A percentile compares a stretch with the other conserved stretches of the same genome.
Conservation (phyloP, 92 coral and sea anemone species). For the Virgularia gustaviana region DNA sequence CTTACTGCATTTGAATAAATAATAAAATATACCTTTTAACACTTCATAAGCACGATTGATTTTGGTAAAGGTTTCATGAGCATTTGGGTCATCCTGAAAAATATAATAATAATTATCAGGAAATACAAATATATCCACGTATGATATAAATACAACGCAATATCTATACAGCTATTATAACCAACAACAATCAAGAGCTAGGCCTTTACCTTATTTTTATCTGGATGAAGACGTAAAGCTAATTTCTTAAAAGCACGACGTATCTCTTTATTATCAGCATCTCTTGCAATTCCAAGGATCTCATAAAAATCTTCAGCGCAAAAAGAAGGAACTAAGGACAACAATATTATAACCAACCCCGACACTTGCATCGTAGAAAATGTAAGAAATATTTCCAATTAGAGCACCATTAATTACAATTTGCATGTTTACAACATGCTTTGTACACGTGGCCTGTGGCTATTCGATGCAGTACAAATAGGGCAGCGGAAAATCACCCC, state of each 20-base stretch:
- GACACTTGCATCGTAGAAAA: too few species aligned
- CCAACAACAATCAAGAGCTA: slow-evolving; percentile 4
- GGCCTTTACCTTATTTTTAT: slow-evolving; percentile 73
- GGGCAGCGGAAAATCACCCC: too few species aligned
- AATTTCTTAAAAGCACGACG: slow-evolving; percentile 90
- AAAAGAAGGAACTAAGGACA: slow-evolving; percentile 69
- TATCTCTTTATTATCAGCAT: slow-evolving; percentile 87
- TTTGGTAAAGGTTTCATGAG: slow-evolving; percentile 82
- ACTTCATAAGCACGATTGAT: slow-evolving; percentile 91
- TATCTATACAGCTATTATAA: not conserved
- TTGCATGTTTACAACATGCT: too few species aligned
- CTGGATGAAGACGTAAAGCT: slow-evolving; percentile 85
- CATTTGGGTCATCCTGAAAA: slow-evolving; percentile 75
- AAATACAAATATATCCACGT: not conserved
- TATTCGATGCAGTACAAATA: too few species aligned
- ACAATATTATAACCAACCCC: too few species aligned
- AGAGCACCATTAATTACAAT: too few species aligned
- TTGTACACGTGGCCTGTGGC: too few species aligned
- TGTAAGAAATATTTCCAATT: too few species aligned
- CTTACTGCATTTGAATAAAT: slow-evolving; percentile 6
- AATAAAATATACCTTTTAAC: slow-evolving; percentile 85
- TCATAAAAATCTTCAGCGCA: slow-evolving; percentile 86
- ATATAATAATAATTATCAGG: not conserved
- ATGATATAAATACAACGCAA: slow-evolving; percentile 10
- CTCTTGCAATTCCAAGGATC: slow-evolving; percentile 81